Conservation (phyloP, 2,797 vertebrate genomes). For the Gorsachius magnificus region DNA sequence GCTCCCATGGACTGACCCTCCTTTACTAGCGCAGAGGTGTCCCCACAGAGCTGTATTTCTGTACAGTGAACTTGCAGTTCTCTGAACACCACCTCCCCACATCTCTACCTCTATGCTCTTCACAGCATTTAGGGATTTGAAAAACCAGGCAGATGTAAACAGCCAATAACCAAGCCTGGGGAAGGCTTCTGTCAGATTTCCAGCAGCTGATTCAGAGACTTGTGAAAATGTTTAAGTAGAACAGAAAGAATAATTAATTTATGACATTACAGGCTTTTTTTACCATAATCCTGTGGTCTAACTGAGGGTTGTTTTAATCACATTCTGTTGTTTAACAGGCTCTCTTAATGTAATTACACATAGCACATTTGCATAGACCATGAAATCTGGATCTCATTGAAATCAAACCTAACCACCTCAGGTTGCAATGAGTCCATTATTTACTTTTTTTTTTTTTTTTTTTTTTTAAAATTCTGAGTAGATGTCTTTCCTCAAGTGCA, state of each 20-base stretch:
- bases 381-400: not conserved
- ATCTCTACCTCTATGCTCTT: not conserved
- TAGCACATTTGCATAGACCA: not conserved
- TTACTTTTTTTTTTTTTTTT: not conserved
- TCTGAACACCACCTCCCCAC: not conserved
- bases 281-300: not conserved
- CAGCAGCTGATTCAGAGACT: not conserved
- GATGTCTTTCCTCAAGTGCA: not conserved
- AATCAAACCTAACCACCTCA: not conserved
- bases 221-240: not conserved
- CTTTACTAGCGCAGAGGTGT: not conserved
- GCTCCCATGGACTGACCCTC: not conserved
- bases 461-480: not conserved
- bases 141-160: not conserved
- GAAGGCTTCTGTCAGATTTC: not conserved
- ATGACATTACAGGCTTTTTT: not conserved
- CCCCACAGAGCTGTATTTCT: not conserved
- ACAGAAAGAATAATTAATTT: not conserved
- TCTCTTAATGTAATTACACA: not conserved
- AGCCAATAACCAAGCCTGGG: not conserved
- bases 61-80: not conserved
- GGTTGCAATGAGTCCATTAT: not conserved
- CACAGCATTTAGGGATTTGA: not conserved
- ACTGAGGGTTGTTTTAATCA: not conserved
- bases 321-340: not conserved